Evolutionary conservation across 2,888 invertebrate species (phyloP), one percentile per base, ranked within the genome.

Genomic region (Caenorhabditis parvicauda): DNA sequence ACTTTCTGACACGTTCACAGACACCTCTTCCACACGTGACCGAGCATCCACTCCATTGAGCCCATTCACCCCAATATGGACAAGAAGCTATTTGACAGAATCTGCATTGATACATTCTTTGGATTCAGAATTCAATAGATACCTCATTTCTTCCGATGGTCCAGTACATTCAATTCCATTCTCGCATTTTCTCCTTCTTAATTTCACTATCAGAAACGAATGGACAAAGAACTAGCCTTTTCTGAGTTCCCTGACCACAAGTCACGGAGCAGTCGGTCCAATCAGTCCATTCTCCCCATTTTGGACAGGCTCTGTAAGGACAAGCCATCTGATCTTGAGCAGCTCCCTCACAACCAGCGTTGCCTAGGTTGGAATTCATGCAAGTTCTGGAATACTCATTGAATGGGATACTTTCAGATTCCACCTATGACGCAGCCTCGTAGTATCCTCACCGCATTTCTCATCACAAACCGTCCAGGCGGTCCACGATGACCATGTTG

Each of bases 31-130:
- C 72, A 48, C 70, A 70, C 29, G 59, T 70, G 35, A 69, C 70
- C 19, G 72, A 72, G 22, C 72, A 72, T 2, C 72, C 72, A 38
- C 68, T 59, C 72, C 72, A 72, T 21, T 59, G 56, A 17, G 50
- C 54, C 72, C 72, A 72, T 47, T 68, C 68, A 19, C 65, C 60
- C 68, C 69, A 72, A 52, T 69, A 72, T 1, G 72, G 72, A 51
- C 72, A 72, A 14, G 70, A 63, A 0, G 70, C 62, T 2, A 72
- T 44, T 54, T 70, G 70, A 47, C 70, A 70, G 54, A 70, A 70
- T 0, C 52, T 37, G 35, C 35, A 32, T 32, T 32, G n/a, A 12
- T 32, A 12, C 35, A 12, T 32, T 9, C 9, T 32, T 19, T 14
- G 42, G 17, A 41, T 14, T 9, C 17, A 9, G 9, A 17, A n/a